phyloP scores from a whole-genome alignment of 2,113 vertebrate genomes.

The Baryphthengus martii region DNA sequence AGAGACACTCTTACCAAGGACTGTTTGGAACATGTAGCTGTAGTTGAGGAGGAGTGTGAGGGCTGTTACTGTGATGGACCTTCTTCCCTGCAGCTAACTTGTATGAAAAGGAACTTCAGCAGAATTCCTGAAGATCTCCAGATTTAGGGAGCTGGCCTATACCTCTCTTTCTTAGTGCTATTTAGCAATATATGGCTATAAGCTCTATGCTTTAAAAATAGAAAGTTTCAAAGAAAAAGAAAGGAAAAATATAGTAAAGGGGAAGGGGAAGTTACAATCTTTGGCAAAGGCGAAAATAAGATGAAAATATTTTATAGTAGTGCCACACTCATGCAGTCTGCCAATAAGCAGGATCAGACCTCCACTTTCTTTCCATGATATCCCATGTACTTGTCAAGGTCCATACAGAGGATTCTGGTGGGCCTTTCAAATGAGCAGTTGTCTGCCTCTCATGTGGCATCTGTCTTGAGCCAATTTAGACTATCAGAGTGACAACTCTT shows the following conservation, averaged over 20 bases:
- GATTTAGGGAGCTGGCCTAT: neutral
- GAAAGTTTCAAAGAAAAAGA: neutral
- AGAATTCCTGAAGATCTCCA: neutral
- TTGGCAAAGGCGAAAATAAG: neutral
- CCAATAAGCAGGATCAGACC: neutral
- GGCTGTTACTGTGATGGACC: neutral
- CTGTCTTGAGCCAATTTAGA: neutral
- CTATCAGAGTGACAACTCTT: neutral
- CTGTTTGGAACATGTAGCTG: neutral
- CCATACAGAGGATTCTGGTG: neutral
- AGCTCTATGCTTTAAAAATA: neutral
- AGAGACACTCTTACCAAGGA: neutral
- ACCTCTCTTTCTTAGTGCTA: neutral
- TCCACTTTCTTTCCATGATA: neutral
- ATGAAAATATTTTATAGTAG: neutral
- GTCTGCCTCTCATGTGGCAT: neutral
- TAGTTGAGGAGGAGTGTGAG: neutral
- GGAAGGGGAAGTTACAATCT: fast-evolving
- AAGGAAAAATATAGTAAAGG: neutral
- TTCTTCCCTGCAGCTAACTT: neutral
- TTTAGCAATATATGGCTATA: neutral
- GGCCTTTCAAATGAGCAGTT: neutral
- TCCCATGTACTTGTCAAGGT: neutral
- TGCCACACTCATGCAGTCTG: neutral
- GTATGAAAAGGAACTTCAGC: neutral